A percentile compares a stretch with the other conserved stretches of the same genome.
Conservation (phyloP, 2,888 invertebrate species). For the Esperia sulphurella region DNA sequence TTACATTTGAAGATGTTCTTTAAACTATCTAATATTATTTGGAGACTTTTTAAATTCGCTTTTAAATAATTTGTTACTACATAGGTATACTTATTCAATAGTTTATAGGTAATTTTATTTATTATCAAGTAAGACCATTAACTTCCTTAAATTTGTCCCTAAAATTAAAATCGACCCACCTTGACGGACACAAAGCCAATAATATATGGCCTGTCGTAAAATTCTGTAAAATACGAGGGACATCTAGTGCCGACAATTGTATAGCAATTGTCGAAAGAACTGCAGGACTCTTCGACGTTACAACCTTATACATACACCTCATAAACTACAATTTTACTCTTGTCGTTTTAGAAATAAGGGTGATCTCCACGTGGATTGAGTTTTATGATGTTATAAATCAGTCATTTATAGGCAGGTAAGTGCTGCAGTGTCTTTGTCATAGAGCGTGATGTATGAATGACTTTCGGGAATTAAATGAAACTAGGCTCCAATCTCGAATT, state of each 20-base stretch:
- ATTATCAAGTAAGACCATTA: constrained; percentile 8
- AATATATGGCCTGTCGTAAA: constrained; percentile 64
- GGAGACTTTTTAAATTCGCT: no score
- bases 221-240: constrained; percentile 54
- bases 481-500: no score
- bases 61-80: no score
- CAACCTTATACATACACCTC: constrained; percentile 10
- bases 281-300: constrained; percentile 36
- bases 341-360: constrained; percentile 12
- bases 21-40: no score
- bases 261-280: constrained; percentile 53
- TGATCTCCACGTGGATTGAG: constrained; percentile 5
- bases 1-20: no score
- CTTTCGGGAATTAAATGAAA: constrained; percentile 41
- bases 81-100: no score
- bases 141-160: constrained; percentile 30
- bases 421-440: constrained; percentile 38
- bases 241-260: constrained; percentile 49
- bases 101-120: not conserved
- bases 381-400: constrained; percentile 27
- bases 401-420: constrained; percentile 41
- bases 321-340: constrained; percentile 14
- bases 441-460: constrained; percentile 65
- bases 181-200: constrained; percentile 37
- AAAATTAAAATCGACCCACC: constrained; percentile 27